These are phyloP conservation scores for Sinohyriopsis cumingii DNA, from an alignment of 2,888 invertebrate genomes.

Conservation along the genomic window DNA sequence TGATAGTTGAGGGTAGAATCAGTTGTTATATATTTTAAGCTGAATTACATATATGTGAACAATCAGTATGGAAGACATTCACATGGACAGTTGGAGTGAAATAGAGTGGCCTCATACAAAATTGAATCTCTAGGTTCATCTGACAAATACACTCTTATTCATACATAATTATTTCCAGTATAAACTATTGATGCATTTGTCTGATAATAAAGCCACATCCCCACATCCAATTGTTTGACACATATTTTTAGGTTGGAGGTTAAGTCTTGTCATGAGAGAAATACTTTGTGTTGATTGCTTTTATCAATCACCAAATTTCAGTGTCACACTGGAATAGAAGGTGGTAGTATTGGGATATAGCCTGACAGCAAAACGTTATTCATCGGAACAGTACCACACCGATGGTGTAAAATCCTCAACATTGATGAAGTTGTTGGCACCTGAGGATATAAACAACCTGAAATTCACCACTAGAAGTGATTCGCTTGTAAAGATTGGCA, in stretches of 20 bases:
- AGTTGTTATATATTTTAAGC: too few relatives aligned
- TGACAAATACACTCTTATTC: too few relatives aligned
- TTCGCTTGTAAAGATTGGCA: conserved; percentile 63
- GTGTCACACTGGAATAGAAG: conserved; percentile 69
- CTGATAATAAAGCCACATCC: too few relatives aligned
- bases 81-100: too few relatives aligned
- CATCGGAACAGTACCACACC: conserved; percentile 72
- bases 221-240: neutral
- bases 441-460: conserved; percentile 71
- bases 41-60: too few relatives aligned
- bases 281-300: conserved; percentile 3
- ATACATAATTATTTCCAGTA: too few relatives aligned
- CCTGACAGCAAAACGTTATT: conserved; percentile 73
- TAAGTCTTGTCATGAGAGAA: conserved; percentile 12
- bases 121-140: too few relatives aligned
- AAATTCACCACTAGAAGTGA: conserved; percentile 70
- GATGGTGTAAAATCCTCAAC: conserved; percentile 67
- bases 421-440: conserved; percentile 74
- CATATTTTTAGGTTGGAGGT: neutral
- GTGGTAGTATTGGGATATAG: conserved; percentile 76
- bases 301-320: conserved; percentile 36
- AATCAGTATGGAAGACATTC: too few relatives aligned
- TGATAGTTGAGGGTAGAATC: too few relatives aligned
- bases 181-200: too few relatives aligned
- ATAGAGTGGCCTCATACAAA: too few relatives aligned